phyloP scores from a whole-genome alignment of 2,113 vertebrate species.

The Rana temporaria region DNA sequence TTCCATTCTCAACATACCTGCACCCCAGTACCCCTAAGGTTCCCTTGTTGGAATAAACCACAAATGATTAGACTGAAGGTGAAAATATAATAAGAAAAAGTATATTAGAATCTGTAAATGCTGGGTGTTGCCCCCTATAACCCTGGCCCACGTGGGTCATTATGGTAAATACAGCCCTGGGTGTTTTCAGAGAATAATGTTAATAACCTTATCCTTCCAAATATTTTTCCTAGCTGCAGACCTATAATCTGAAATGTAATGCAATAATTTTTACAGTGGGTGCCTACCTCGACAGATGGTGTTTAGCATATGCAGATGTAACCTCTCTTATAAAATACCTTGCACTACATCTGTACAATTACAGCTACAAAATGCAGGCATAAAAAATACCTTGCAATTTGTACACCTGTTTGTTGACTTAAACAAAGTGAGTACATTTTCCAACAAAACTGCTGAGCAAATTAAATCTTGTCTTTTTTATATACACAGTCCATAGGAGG shows the following conservation, averaged over 20 bases:
- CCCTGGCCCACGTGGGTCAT: too few species aligned
- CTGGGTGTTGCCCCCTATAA: too few species aligned
- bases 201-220: neutral
- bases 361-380: neutral
- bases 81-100: too few species aligned
- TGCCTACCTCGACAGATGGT: constrained; percentile 21
- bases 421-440: constrained; percentile 23
- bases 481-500: neutral
- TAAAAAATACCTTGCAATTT: constrained; percentile 16
- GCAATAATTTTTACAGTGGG: neutral
- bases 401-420: constrained; percentile 37
- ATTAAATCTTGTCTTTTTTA: neutral
- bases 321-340: constrained; percentile 26
- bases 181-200: too few species aligned
- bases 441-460: constrained; percentile 10
- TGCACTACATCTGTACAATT: constrained; percentile 37
- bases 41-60: too few species aligned
- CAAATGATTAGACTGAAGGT: too few species aligned
- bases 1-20: too few species aligned
- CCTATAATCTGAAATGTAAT: neutral
- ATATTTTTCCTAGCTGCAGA: neutral
- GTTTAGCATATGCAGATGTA: constrained; percentile 45
- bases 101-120: too few species aligned
- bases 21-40: too few species aligned
- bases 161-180: too few species aligned